Evolutionary conservation across 2,113 vertebrate genomes (phyloP), one percentile per base, ranked within the genome.

Genomic region (Oceanodroma tethys): DNA sequence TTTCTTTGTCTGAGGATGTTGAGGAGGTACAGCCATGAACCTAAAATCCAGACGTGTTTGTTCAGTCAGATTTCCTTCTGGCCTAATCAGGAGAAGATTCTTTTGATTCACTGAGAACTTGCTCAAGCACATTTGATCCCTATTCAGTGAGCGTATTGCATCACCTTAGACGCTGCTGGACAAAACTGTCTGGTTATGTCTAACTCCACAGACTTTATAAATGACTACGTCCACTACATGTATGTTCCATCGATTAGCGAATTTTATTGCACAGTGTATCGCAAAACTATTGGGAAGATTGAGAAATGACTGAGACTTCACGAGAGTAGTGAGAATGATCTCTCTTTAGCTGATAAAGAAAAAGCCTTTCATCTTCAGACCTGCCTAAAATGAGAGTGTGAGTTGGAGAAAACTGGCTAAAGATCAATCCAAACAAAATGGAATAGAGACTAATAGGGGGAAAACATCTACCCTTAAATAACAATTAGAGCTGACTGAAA

Each of bases 361-460:
- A 79, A 87, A 84, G n/a, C 5, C 43, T 96, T 96, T 93, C 68
- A 93, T 93, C 73, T 92, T 81, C 84, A 92, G 43, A 60, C 53
- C 15, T 82, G 73, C 30, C 60, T 79, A 26, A 95, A 92, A 60
- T 34, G 15, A 56, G 30, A 73, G 42, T 9, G 7, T 60, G 65
- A 96, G 42, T 27, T 74, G 40, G 27, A 83, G 60, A 75, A 94
- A 91, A 72, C 56, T 95, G 72, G 86, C 60, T 81, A 40, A 91
- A 94, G 56, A 92, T 81, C 86, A 92, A 23, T 65, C 43, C 38
- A 81, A 82, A 43, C 27, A 88, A 93, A 80, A 91, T 56, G 13
- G 52, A 40, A 71, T 43, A 70, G 27, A 83, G 7, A 53, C 1
- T 4, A 81, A 81, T 67, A 71, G 16, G 9, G 67, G 45, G 52